Base-by-base conservation (phyloP, 2,888 invertebrate species). In the Drosophila basisetae region DNA sequence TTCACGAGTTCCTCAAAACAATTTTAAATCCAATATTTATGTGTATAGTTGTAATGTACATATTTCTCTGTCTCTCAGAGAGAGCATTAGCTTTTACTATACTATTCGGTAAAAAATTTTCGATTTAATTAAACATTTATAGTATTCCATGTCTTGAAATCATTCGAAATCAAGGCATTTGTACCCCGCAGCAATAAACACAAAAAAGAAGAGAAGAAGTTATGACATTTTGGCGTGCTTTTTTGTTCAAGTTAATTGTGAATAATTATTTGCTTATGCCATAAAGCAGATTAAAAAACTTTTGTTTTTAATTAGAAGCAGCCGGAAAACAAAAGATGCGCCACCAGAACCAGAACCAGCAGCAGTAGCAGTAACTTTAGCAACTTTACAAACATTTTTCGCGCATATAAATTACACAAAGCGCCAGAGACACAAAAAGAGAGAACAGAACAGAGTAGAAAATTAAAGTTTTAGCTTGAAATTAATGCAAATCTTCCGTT, bases 271-370 rank as follows among this genome's bases (percentile, higher is more conserved):
- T 84, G 79, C 83, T 80, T 88, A 90, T 84, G 76, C 88, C 81
- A 86, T 86, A 86, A 86, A 90, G 88, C 69, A 90, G 86, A 86
- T 86, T 86, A 86, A 90, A 90, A 86, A 86, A 86, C 90, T 86
- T 86, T 86, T 85, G 84, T 84, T 86, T 86, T 88, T 90, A 86
- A 86, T 86, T 90, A 86, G 86, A 83, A 82, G 73, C 76, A 81
- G 74, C 67, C 73, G 55, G 77, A 80, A 73, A 80, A 84, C 73
- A 89, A 82, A 89, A 84, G 84, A 84, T 68, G 77, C 67, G 68
- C 50, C 79, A 60, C 64, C 79, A 78, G 30, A 58, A 67, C 18
- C 60, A 55, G 30, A 58, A 67, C 18, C 60, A 55, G 65, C 63
- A 71, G 30, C 50, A 49, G n/a, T 64, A 33, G 33, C 61, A 61